Evolutionary conservation across 2,113 vertebrate genomes (phyloP), one percentile per base, ranked within the genome.

Genomic region (Brienomyrus brachyistius): DNA sequence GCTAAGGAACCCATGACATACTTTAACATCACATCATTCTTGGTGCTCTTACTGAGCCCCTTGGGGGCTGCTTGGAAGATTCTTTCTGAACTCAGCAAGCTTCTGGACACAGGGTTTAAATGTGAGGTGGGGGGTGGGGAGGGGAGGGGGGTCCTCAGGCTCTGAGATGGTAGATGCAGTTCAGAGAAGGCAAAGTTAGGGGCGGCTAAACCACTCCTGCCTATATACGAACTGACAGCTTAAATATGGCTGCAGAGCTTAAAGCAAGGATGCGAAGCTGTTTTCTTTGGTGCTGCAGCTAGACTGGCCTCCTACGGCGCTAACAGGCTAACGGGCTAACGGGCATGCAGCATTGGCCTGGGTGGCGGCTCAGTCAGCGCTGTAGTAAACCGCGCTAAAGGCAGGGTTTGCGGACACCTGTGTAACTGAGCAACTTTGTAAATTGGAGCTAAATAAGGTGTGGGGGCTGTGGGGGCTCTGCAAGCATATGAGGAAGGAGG

Each of bases 381-480:
- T 56, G 51, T 84, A 87, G 59, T 35, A 52, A 70, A 21, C 62
- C 13, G 35, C 7, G 50, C 74, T 83, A 62, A 90, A 27, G 59
- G 45, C 40, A 8, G 17, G 31, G 40, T 70, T 82, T 52, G 9
- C n/a, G 86, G 74, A 83, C 70, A 88, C 74, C 43, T 82, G 85
- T 35, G 27, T 88, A 88, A 88, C 59, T 90, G 23, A 90, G 35
- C 9, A 51, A 74, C 52, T 83, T 84, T 40, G 82, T 52, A 88
- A 52, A 54, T 27, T 56, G 23, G 23, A 43, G 51, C 51, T 88
- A 90, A 90, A 84, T 90, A 88, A 90, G 86, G 87, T 47, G 50
- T 48, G 48, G 27, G 74, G 13, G 15, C 35, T 87, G 87, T 62
- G 19, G 10, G 10, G n/a, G 10, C 62, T 85, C 27, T 47, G 52